Evolutionary conservation across 2,888 invertebrate species (phyloP).

Genomic region (Acronicta alni): DNA sequence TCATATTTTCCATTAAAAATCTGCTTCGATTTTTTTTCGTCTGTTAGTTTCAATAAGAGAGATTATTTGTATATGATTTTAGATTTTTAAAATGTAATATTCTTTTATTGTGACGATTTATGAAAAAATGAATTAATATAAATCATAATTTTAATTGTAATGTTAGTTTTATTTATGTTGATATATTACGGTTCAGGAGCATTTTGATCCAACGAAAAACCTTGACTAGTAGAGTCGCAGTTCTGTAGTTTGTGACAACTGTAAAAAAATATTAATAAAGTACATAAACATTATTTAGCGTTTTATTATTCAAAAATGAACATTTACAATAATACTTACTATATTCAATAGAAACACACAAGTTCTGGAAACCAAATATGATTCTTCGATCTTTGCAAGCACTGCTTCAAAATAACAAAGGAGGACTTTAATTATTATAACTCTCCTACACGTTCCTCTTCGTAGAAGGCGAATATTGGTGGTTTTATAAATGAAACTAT

Average conservation of each 20-base stretch:
- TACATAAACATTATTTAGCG: slow-evolving; percentile 74
- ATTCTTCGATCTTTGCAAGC: too few species aligned
- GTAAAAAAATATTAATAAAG: slow-evolving; percentile 84
- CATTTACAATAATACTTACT: not conserved
- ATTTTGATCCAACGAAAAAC: slow-evolving; percentile 84
- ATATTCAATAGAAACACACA: too few species aligned
- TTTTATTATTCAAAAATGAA: slow-evolving; percentile 63
- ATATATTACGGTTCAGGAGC: slow-evolving; percentile 80
- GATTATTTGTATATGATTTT: slow-evolving; percentile 88
- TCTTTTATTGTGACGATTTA: slow-evolving; percentile 82
- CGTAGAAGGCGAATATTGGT: too few species aligned
- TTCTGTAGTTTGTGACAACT: slow-evolving; percentile 87
- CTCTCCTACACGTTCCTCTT: too few species aligned
- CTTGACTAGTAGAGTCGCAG: slow-evolving; percentile 85
- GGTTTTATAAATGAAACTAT: slow-evolving; percentile 26
- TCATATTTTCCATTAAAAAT: slow-evolving; percentile 85
- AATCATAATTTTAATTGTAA: slow-evolving; percentile 77
- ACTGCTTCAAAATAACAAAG: too few species aligned
- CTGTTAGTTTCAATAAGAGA: slow-evolving; percentile 84
- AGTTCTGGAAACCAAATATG: too few species aligned
- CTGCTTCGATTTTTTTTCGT: slow-evolving; percentile 82
- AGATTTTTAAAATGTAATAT: slow-evolving; percentile 82
- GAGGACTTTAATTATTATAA: too few species aligned
- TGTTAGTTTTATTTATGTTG: slow-evolving; percentile 84
- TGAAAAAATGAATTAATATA: slow-evolving; percentile 73